Conservation (phyloP, 2,888 invertebrate genomes). For the Dryomyza anilis region DNA sequence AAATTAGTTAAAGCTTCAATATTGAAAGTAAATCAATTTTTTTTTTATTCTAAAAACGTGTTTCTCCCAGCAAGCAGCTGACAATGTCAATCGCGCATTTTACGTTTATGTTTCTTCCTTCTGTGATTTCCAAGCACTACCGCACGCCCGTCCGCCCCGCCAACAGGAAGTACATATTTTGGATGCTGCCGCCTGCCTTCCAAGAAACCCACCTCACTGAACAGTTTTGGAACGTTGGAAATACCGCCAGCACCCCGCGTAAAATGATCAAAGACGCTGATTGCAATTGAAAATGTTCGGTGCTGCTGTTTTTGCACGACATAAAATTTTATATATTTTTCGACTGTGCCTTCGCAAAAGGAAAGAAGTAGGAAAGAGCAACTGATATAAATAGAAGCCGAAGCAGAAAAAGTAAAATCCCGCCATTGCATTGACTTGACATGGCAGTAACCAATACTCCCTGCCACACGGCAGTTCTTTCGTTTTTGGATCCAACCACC, state of each 20-base stretch:
- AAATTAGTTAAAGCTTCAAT: too few species aligned
- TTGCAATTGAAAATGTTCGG: constrained; percentile 24
- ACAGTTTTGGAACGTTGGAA: too few species aligned
- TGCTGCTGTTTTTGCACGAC: constrained; percentile 21
- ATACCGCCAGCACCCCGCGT: too few species aligned
- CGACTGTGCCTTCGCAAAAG: not conserved
- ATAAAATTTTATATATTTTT: constrained; percentile 18
- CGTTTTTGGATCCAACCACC: not conserved
- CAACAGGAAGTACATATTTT: not conserved
- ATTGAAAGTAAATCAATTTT: too few species aligned
- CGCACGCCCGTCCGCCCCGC: not conserved
- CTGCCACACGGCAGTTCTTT: not conserved
- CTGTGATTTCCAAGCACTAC: not conserved
- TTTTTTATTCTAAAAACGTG: too few species aligned
- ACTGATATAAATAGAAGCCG: too few species aligned
- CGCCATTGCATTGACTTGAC: constrained; percentile 5
- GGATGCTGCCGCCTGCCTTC: too few species aligned
- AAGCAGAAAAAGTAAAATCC: not conserved
- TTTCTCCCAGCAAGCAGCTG: not conserved
- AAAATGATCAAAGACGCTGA: constrained; percentile 26
- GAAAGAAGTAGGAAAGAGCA: not conserved
- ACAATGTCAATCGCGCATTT: constrained; percentile 8
- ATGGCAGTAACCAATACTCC: not conserved
- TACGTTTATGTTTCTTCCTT: not conserved
- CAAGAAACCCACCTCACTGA: too few species aligned